These are phyloP conservation scores for Phyllostomus discolor DNA, from an alignment of 2,113 vertebrate genomes.

Conservation along the genomic window DNA sequence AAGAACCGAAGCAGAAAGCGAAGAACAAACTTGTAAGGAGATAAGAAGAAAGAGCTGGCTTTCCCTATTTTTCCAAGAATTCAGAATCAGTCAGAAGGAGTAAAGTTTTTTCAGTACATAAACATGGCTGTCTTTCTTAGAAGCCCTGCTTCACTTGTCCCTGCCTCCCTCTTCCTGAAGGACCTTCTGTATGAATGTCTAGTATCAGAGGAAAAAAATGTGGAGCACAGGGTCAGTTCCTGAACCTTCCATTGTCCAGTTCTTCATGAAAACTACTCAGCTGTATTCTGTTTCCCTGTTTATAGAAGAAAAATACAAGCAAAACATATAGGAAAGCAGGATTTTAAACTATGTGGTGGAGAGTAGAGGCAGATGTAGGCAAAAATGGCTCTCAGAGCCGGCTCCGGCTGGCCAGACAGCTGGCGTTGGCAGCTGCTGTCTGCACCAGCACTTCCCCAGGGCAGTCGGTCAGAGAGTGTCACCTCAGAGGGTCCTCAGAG, in stretches of 20 bases:
- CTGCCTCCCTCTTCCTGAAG: background rate
- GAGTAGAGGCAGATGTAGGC: background rate
- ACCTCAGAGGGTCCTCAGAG: fast-evolving
- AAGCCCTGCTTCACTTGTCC: background rate
- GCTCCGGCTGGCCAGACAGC: fast-evolving
- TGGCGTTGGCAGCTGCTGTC: fast-evolving
- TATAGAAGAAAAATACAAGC: background rate
- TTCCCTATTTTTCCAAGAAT: background rate
- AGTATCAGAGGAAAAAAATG: background rate
- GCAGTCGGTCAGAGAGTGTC: fast-evolving
- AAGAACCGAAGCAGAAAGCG: background rate
- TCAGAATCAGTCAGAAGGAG: background rate
- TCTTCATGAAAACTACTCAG: background rate
- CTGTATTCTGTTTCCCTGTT: background rate
- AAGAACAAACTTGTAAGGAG: background rate
- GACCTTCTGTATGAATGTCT: background rate
- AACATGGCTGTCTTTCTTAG: background rate
- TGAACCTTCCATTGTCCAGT: background rate
- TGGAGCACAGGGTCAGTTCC: background rate
- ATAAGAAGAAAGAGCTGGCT: background rate
- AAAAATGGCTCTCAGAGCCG: too few relatives aligned
- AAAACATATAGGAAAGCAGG: background rate
- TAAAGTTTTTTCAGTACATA: background rate
- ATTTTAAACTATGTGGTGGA: background rate
- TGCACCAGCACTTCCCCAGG: background rate